A percentile compares a stretch with the other conserved stretches of the same genome.
phyloP scores from a whole-genome alignment of 2,888 invertebrate species.

The Steinernema hermaphroditum region DNA sequence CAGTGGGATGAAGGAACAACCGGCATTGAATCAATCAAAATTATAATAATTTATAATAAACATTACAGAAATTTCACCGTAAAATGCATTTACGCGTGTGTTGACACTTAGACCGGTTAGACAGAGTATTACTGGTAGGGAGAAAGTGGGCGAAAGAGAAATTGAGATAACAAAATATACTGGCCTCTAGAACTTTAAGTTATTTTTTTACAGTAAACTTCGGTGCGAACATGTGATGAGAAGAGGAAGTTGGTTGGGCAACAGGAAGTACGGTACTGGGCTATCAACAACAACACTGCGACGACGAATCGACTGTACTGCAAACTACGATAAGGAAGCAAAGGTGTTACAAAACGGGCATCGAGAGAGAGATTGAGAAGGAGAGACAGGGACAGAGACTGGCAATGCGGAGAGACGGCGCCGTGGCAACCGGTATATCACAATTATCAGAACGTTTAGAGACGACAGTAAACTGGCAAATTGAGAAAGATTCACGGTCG shows the following conservation, averaged over 20 bases:
- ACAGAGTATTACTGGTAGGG: conserved; percentile 4
- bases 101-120: conserved; percentile 29
- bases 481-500: neutral
- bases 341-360: neutral
- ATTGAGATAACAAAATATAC: conserved; percentile 14
- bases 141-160: neutral
- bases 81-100: conserved; percentile 31
- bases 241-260: neutral
- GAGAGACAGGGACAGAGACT: neutral
- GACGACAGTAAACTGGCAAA: conserved; percentile 11
- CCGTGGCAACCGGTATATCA: conserved; percentile 22
- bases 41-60: conserved; percentile 28
- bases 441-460: neutral
- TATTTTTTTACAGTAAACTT: neutral
- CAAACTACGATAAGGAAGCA: neutral
- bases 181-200: neutral
- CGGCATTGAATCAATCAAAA: neutral
- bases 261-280: conserved; percentile 6
- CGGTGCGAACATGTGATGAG: neutral
- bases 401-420: conserved; percentile 22
- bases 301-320: conserved; percentile 31
- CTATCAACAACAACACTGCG: conserved; percentile 23
- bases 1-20: neutral
- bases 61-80: conserved; percentile 29
- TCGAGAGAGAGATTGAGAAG: neutral